Percentiles rank a stretch among this genome's conserved stretches.
These are phyloP conservation scores for Synanthedon vespiformis DNA, from an alignment of 2,888 invertebrate genomes.

Conservation along the genomic window DNA sequence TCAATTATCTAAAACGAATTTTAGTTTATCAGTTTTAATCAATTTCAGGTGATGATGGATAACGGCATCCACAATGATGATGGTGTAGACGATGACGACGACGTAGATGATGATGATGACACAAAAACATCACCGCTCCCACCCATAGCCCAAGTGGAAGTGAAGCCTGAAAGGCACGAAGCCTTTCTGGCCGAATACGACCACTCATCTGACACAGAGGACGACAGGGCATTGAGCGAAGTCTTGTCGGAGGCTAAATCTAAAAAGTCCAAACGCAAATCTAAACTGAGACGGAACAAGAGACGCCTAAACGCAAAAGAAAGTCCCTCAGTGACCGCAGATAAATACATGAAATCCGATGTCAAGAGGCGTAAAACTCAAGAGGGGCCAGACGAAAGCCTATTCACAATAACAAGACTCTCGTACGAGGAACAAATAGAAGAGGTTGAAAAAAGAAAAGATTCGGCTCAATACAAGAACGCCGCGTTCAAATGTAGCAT, in stretches of 20 bases:
- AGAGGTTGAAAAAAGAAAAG: slow-evolving; percentile 38
- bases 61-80: not conserved
- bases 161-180: slow-evolving; percentile 29
- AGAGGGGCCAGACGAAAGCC: slow-evolving; percentile 36
- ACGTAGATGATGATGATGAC: not conserved
- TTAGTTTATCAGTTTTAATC: too few species aligned
- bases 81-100: not conserved
- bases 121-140: slow-evolving; percentile 6
- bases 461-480: slow-evolving; percentile 22
- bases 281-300: slow-evolving; percentile 10
- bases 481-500: slow-evolving; percentile 38
- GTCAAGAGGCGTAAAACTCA: slow-evolving; percentile 35
- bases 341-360: slow-evolving; percentile 44
- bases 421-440: slow-evolving; percentile 51
- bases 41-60: too few species aligned
- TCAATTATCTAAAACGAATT: too few species aligned
- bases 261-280: slow-evolving; percentile 6
- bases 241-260: not conserved
- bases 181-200: slow-evolving; percentile 40
- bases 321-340: slow-evolving; percentile 25
- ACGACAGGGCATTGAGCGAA: slow-evolving; percentile 3
- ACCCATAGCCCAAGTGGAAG: slow-evolving; percentile 17
- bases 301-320: slow-evolving; percentile 18
- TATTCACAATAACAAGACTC: slow-evolving; percentile 37
- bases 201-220: slow-evolving; percentile 25